A percentile compares a stretch with the other conserved stretches of the same genome.
phyloP scores from a whole-genome alignment of 2,797 vertebrate species.

The Ctenosaura bakeri region DNA sequence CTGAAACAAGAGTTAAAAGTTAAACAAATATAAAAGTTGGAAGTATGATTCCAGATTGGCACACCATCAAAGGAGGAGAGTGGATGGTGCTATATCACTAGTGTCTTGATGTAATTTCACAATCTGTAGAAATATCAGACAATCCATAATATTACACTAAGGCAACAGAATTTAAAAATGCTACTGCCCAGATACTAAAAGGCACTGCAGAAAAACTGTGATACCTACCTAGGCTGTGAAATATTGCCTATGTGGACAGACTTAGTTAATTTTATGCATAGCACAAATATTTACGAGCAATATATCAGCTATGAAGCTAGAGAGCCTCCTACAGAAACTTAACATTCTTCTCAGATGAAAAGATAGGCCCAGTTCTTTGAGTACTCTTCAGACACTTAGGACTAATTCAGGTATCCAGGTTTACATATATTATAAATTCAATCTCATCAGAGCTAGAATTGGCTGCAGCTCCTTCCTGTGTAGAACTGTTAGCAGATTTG shows the following conservation, averaged over 20 bases:
- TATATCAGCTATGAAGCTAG: background rate
- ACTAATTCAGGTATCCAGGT: background rate
- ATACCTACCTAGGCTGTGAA: no score
- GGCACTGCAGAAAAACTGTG: no score
- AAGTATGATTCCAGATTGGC: no score
- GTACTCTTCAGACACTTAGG: background rate
- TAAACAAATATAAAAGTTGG: no score
- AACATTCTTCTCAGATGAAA: background rate
- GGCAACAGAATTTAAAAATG: background rate
- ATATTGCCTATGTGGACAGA: no score
- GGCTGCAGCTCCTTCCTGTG: background rate
- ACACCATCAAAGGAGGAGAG: background rate
- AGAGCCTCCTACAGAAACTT: background rate
- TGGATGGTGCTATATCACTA: background rate
- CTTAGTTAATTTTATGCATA: background rate
- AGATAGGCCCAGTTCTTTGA: background rate
- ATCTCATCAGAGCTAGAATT: background rate
- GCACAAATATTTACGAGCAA: background rate
- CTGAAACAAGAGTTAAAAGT: background rate
- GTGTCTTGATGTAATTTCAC: background rate
- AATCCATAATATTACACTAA: background rate
- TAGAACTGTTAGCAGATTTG: background rate
- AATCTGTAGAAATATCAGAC: background rate
- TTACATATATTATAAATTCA: background rate
- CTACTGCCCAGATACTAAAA: background rate